A percentile compares a stretch with the other conserved stretches of the same genome.
Conservation (phyloP, 2,888 invertebrate genomes). For the Auanema freiburgensis region DNA sequence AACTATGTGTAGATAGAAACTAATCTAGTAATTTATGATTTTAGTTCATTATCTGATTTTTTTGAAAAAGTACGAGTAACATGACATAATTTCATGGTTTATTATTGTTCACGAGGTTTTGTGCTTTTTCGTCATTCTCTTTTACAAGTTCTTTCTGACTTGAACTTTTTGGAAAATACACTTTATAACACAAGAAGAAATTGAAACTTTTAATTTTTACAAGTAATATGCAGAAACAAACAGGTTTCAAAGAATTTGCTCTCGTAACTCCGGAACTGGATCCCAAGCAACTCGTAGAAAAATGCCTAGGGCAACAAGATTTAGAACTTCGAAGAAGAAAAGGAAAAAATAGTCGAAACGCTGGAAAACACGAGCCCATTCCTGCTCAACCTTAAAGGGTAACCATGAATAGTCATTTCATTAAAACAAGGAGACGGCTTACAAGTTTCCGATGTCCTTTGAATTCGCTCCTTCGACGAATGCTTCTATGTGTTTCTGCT, state of each 20-base stretch:
- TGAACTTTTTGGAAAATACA: too few relatives aligned
- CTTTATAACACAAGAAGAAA: neutral
- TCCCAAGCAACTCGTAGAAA: conserved; percentile 54
- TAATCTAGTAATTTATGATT: too few relatives aligned
- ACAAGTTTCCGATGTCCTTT: conserved; percentile 11
- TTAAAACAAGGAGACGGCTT: neutral
- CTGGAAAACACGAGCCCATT: conserved; percentile 53
- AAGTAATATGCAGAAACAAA: neutral
- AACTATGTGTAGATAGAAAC: too few relatives aligned
- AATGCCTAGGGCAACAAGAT: conserved; percentile 50
- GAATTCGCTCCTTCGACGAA: conserved; percentile 33
- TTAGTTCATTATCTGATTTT: too few relatives aligned
- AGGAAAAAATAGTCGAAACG: conserved; percentile 53
- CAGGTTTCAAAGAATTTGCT: conserved; percentile 30
- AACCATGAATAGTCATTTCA: neutral
- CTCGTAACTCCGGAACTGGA: conserved; percentile 51
- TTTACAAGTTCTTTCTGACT: too few relatives aligned
- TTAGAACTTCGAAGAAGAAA: conserved; percentile 49
- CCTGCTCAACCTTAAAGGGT: conserved; percentile 45
- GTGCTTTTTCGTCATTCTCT: too few relatives aligned
- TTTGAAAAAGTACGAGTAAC: too few relatives aligned
- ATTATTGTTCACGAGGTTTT: too few relatives aligned
- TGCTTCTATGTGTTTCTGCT: conserved; percentile 48
- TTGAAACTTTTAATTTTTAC: neutral
- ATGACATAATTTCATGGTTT: too few relatives aligned